phyloP scores from a whole-genome alignment of 1,140 invertebrate genomes.

The Euglossa dilemma region DNA sequence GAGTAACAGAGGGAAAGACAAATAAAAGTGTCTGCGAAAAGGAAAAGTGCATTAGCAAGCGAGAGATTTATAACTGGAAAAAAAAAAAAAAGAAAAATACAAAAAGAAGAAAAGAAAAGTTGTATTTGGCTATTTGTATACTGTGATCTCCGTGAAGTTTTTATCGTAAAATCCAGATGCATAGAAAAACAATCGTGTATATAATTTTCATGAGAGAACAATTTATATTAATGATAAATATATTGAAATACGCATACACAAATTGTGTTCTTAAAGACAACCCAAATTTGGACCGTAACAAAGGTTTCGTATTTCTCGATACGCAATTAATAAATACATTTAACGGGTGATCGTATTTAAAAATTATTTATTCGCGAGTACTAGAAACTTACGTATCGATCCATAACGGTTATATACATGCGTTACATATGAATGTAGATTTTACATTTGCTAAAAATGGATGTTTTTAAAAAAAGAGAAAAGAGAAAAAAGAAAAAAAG shows the following conservation, averaged over 20 bases:
- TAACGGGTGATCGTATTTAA: background rate
- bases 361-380: background rate
- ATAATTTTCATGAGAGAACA: conserved; percentile 63
- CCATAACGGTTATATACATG: background rate
- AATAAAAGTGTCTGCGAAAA: conserved; percentile 5
- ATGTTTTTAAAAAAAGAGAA: background rate
- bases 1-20: background rate
- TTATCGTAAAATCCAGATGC: conserved; percentile 37
- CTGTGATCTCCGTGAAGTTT: conserved; percentile 79
- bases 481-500: no score
- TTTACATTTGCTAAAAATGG: background rate
- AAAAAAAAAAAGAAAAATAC: no score
- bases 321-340: background rate
- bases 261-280: conserved; percentile 31
- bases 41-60: conserved; percentile 36
- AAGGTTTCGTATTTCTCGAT: background rate
- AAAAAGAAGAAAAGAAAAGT: conserved; percentile 72
- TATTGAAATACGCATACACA: conserved; percentile 62
- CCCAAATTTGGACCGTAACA: conserved; percentile 3
- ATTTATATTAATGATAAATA: conserved; percentile 59
- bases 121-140: conserved; percentile 82
- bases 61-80: conserved; percentile 35
- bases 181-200: conserved; percentile 53
- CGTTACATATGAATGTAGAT: background rate
- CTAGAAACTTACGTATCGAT: background rate